Conservation (phyloP, 2,797 vertebrate species). For the Acrossocheilus fasciatus region DNA sequence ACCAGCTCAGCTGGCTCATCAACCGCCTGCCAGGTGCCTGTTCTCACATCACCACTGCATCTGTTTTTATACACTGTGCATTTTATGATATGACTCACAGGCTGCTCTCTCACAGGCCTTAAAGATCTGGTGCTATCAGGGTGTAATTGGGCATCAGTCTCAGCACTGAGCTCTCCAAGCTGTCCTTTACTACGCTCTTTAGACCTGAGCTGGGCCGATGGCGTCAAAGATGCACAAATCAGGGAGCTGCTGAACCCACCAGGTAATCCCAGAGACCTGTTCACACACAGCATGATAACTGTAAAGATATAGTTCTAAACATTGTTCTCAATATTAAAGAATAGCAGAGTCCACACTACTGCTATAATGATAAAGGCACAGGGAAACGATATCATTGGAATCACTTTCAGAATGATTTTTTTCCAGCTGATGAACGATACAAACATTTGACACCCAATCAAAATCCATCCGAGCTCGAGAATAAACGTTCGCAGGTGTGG, state of each 20-base stretch:
- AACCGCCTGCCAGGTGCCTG: constrained; percentile 89
- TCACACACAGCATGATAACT: no score
- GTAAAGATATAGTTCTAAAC: no score
- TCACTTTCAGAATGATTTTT: no score
- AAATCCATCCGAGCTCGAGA: no score
- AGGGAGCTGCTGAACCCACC: constrained; percentile 93
- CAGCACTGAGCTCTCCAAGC: constrained; percentile 93
- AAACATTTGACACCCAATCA: no score
- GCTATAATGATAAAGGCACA: no score
- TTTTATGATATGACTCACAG: not conserved
- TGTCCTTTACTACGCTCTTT: constrained; percentile 96
- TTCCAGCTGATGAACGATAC: no score
- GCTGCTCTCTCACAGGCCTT: constrained; percentile 78
- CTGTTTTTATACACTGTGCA: no score
- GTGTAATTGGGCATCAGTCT: constrained; percentile 94
- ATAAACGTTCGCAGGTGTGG: no score
- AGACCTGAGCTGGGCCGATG: constrained; percentile 95
- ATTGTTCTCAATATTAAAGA: no score
- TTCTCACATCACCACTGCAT: not conserved
- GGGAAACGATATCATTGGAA: no score
- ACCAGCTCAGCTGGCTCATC: constrained; percentile 96
- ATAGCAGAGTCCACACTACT: no score
- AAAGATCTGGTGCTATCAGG: constrained; percentile 96
- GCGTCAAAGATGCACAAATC: constrained; percentile 94
- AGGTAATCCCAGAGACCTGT: constrained; percentile 68